phyloP scores from a whole-genome alignment of 2,113 vertebrate genomes.

The Bos javanicus region DNA sequence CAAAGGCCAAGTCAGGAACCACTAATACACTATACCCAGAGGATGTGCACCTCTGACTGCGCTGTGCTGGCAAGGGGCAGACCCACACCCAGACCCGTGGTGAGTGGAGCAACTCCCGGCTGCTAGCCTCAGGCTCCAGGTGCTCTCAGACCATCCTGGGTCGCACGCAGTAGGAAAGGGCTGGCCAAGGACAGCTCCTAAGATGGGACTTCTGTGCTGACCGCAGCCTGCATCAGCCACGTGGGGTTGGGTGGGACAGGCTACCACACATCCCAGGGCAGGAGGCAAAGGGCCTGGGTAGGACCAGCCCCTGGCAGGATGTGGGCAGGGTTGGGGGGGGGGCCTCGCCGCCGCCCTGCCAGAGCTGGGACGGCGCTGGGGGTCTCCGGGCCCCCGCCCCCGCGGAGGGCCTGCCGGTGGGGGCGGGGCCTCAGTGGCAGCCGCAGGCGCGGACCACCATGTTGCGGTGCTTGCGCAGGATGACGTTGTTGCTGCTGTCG shows the following conservation, averaged over 20 bases:
- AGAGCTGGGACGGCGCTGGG: too few relatives aligned
- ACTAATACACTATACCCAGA: neutral
- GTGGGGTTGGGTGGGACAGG: neutral
- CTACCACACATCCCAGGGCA: neutral
- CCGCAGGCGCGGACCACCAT: slow-evolving; percentile 98
- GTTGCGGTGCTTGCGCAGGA: slow-evolving; percentile 96
- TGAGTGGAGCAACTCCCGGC: neutral
- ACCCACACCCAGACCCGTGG: neutral
- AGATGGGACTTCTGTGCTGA: neutral
- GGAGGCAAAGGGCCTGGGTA: neutral
- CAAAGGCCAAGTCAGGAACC: neutral
- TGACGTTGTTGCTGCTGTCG: slow-evolving; percentile 97
- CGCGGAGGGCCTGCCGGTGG: too few relatives aligned
- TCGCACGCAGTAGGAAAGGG: neutral
- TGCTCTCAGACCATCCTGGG: neutral
- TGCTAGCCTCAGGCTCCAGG: neutral
- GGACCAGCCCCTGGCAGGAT: neutral
- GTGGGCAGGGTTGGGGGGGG: neutral
- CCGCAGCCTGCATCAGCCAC: neutral
- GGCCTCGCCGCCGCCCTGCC: neutral
- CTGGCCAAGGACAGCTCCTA: neutral
- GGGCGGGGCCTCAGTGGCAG: slow-evolving; percentile 83
- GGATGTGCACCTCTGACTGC: accelerated
- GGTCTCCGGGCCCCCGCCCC: neutral
- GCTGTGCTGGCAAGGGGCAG: neutral